A percentile compares a stretch with the other conserved stretches of the same genome.
These are phyloP conservation scores for Julus scandinavius DNA, from an alignment of 2,888 invertebrate species.

Conservation along the genomic window DNA sequence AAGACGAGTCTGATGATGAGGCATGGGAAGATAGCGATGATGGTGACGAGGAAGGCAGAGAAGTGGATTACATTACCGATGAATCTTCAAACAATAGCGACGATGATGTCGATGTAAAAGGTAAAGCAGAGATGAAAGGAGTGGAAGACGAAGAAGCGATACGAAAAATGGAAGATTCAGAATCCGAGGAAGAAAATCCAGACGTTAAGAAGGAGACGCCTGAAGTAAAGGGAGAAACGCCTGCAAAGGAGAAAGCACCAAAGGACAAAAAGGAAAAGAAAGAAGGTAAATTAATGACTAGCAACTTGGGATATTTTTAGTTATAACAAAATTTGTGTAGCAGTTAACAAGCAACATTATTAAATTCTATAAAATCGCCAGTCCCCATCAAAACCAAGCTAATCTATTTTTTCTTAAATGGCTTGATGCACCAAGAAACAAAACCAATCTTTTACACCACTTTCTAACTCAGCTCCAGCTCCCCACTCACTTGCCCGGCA, in stretches of 20 bases:
- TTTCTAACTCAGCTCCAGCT: too few relatives aligned
- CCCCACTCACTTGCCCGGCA: too few relatives aligned
- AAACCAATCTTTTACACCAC: too few relatives aligned
- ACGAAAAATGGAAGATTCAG: conserved; percentile 85
- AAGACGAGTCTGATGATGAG: conserved; percentile 74
- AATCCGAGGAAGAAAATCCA: conserved; percentile 83
- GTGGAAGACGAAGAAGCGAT: conserved; percentile 93
- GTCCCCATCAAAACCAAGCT: too few relatives aligned
- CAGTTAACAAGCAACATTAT: too few relatives aligned
- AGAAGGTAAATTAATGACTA: conserved; percentile 47
- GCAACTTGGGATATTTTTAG: too few relatives aligned
- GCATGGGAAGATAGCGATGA: conserved; percentile 97
- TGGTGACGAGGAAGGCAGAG: conserved; percentile 94
- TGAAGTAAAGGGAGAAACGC: conserved; percentile 64
- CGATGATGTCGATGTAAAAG: conserved; percentile 69
- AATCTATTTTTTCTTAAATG: too few relatives aligned
- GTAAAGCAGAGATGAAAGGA: conserved; percentile 83
- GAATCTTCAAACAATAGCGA: conserved; percentile 70
- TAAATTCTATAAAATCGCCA: too few relatives aligned
- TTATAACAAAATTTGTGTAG: too few relatives aligned
- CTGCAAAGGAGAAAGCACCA: conserved; percentile 54
- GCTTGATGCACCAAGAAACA: too few relatives aligned
- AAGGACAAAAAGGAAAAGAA: conserved; percentile 58
- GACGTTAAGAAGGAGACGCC: conserved; percentile 78
- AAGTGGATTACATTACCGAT: conserved; percentile 93